phyloP scores from a whole-genome alignment of 35 echinoderm and acorn worm genomes.

The Holothuria glaberrima region DNA sequence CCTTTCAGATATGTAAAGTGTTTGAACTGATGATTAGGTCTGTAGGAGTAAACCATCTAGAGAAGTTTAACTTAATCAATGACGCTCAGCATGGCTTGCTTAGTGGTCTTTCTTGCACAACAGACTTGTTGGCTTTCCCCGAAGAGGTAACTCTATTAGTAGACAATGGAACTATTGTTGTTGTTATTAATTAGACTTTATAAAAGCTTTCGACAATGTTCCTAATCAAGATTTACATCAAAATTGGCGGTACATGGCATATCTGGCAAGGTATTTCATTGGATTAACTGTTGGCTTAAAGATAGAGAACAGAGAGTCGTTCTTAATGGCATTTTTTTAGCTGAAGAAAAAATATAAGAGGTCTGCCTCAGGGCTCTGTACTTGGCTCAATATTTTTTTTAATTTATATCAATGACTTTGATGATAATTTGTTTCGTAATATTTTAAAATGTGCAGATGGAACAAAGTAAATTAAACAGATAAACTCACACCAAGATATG shows the following conservation, averaged over 20 bases:
- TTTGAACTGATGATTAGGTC: neutral
- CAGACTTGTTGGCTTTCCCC: neutral
- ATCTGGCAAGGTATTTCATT: too few species aligned
- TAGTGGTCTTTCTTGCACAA: neutral
- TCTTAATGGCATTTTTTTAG: constrained; percentile 60
- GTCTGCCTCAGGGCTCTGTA: constrained; percentile 66
- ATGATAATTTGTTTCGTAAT: too few species aligned
- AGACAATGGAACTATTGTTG: neutral
- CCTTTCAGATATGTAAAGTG: too few species aligned
- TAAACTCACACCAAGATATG: neutral
- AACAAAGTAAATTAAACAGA: neutral
- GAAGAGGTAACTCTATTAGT: neutral
- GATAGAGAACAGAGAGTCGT: constrained; percentile 54
- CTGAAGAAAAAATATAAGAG: constrained; percentile 51
- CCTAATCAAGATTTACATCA: neutral
- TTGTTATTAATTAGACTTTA: neutral
- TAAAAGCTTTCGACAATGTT: neutral
- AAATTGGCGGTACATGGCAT: too few species aligned
- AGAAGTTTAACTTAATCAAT: neutral
- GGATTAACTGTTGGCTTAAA: too few species aligned
- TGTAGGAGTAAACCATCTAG: neutral
- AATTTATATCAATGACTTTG: constrained; percentile 73
- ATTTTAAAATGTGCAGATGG: too few species aligned
- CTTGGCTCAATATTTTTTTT: constrained; percentile 66
- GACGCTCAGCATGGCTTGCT: neutral